Evolutionary conservation across 1,140 invertebrate genomes (phyloP).

Genomic region (Wiebesia pumilae): DNA sequence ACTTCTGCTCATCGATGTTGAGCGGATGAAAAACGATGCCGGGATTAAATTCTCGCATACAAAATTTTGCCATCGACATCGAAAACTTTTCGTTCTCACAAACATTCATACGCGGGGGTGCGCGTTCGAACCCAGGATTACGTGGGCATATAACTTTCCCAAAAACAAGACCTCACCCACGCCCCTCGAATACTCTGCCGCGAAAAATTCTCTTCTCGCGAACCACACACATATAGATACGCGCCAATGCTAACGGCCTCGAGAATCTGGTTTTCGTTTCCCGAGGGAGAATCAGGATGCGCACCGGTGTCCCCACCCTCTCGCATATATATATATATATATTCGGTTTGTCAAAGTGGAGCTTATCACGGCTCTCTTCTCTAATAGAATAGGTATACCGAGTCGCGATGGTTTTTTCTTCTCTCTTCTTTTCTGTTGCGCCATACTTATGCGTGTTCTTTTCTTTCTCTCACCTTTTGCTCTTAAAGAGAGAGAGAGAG

Average conservation of each 20-base stretch:
- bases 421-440: constrained; percentile 33
- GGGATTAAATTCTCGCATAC: neutral
- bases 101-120: neutral
- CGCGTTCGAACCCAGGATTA: neutral
- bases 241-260: constrained; percentile 34
- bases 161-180: constrained; percentile 36
- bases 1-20: neutral
- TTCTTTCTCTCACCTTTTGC: constrained; percentile 50
- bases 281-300: constrained; percentile 17
- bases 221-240: neutral
- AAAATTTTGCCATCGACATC: constrained; percentile 1
- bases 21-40: constrained; percentile 1
- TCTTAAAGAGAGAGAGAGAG: neutral
- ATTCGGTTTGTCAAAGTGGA: constrained; percentile 64
- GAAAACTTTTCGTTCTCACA: neutral
- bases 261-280: constrained; percentile 51
- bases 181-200: neutral
- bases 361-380: constrained; percentile 64
- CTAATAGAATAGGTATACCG: constrained; percentile 65
- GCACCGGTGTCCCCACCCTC: neutral
- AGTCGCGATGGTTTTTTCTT: constrained; percentile 36
- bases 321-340: constrained; percentile 3
- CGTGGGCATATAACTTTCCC: constrained; percentile 20
- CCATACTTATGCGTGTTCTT: neutral
- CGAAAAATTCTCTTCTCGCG: constrained; percentile 4